These are phyloP conservation scores for Drosophila albomicans DNA, from an alignment of 1,140 invertebrate genomes.

Conservation along the genomic window DNA sequence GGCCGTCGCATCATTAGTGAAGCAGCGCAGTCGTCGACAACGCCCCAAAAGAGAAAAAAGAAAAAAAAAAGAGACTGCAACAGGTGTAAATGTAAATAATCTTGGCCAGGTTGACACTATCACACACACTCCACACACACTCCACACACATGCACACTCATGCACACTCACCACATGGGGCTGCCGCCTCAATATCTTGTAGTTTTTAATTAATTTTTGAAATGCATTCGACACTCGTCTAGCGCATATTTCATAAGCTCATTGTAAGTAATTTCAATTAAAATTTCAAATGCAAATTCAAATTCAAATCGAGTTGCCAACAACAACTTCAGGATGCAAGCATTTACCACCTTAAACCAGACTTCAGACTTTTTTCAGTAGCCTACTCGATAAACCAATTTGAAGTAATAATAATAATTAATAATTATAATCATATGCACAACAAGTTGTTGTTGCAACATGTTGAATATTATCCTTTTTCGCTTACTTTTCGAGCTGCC, in stretches of 20 bases:
- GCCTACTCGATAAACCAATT: neutral
- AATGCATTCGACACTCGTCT: conserved; percentile 46
- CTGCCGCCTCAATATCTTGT: conserved; percentile 40
- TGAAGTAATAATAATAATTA: conserved; percentile 8
- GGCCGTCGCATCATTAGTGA: conserved; percentile 67
- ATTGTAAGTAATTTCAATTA: conserved; percentile 54
- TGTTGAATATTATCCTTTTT: neutral
- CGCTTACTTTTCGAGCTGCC: neutral
- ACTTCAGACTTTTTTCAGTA: neutral
- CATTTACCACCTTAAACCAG: conserved; percentile 19
- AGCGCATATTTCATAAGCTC: conserved; percentile 47
- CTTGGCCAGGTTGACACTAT: conserved; percentile 66
- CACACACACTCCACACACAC: conserved; percentile 16
- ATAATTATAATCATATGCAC: conserved; percentile 5
- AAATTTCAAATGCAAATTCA: conserved; percentile 38
- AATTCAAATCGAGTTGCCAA: conserved; percentile 13
- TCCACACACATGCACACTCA: conserved; percentile 11
- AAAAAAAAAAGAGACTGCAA: conserved; percentile 13
- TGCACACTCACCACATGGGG: conserved; percentile 58
- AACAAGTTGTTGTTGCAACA: neutral
- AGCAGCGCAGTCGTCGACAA: conserved; percentile 39
- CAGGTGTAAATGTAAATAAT: conserved; percentile 82
- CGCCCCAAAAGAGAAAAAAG: conserved; percentile 24
- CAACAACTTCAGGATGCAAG: conserved; percentile 12
- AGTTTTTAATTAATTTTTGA: conserved; percentile 72